Base-by-base conservation (phyloP, 2,113 vertebrate genomes). In the Hippocampus comes region DNA sequence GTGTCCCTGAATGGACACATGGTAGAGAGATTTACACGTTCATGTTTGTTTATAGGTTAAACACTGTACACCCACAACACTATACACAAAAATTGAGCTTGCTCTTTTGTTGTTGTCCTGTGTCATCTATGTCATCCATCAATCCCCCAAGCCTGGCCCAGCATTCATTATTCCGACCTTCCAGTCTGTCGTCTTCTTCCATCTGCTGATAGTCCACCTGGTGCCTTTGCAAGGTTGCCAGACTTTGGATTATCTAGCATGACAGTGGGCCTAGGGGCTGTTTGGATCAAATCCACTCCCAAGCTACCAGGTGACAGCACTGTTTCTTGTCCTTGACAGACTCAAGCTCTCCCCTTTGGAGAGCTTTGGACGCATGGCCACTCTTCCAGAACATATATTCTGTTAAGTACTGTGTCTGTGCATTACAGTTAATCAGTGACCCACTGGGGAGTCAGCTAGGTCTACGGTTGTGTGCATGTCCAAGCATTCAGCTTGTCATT, bases 361-460 rank as follows among this genome's bases (percentile, higher is more conserved):
- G 75, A 78, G 80, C 84, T 78, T 73, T 81, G 75, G 83, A 83
- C 67, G 75, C 84, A 76, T 48, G 75, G 70, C 66, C 72, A 43
- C 76, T 63, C 51, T 59, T 77, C 60, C 78, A 74, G 65, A 68
- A 69, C 80, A 80, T 81, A 70, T 73, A 80, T 76, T 80, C 72
- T 66, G 74, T 85, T 90, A 89, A 89, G 91, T 89, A 88, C 86
- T 79, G 72, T 78, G 81, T 82, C 83, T 88, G 85, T 88, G 88
- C 78, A 88, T 90, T 84, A 86, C 82, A 83, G 80, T 81, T 70
- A 78, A 81, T 78, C 73, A 83, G 78, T 46, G 65, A 79, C 61
- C 72, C 85, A 75, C 73, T 41, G 67, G 80, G 80, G 87, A 86
- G 63, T 75, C 61, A 53, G 67, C 67, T 49, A 73, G 72, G 67